These are phyloP conservation scores for Gandaritis pyraliata DNA, from an alignment of 2,888 invertebrate genomes.

Conservation along the genomic window DNA sequence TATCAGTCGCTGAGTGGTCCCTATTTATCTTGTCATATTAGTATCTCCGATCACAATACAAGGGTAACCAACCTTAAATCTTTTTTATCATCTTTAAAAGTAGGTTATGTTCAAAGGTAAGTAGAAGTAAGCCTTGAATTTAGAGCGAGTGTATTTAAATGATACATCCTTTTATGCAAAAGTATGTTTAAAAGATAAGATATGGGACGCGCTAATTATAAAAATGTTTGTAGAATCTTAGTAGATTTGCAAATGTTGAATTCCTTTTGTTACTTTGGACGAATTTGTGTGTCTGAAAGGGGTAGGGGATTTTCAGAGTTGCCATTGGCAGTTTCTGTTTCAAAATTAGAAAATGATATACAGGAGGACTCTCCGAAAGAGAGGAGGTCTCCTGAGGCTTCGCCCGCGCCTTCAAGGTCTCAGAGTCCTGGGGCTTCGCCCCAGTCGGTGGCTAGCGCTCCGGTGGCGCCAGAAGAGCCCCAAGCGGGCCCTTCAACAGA, in stretches of 20 bases:
- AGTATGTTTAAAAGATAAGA: constrained; percentile 47
- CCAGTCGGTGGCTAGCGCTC: constrained; percentile 50
- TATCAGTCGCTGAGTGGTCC: not conserved
- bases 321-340: constrained; percentile 34
- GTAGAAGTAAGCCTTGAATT: constrained; percentile 22
- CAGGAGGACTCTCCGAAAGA: constrained; percentile 64
- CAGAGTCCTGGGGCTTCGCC: constrained; percentile 56
- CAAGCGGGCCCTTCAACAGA: constrained; percentile 70
- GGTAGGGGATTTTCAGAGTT: constrained; percentile 50
- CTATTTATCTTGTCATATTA: not conserved
- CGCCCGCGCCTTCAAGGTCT: constrained; percentile 55
- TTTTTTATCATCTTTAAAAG: constrained; percentile 1
- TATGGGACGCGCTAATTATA: constrained; percentile 34
- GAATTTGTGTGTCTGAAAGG: constrained; percentile 23
- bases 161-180: constrained; percentile 15
- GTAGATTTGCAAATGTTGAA: constrained; percentile 71
- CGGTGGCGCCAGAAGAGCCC: constrained; percentile 60
- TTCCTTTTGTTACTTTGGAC: constrained; percentile 60
- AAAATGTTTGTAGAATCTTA: constrained; percentile 46
- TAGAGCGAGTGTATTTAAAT: constrained; percentile 6
- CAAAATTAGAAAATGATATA: constrained; percentile 47
- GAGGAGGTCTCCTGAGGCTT: constrained; percentile 63
- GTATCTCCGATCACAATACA: not conserved
- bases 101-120: constrained; percentile 31
- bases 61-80: not conserved